These are phyloP conservation scores for Lepidocolaptes lacrymiger DNA, from an alignment of 2,797 vertebrate species.

Conservation along the genomic window DNA sequence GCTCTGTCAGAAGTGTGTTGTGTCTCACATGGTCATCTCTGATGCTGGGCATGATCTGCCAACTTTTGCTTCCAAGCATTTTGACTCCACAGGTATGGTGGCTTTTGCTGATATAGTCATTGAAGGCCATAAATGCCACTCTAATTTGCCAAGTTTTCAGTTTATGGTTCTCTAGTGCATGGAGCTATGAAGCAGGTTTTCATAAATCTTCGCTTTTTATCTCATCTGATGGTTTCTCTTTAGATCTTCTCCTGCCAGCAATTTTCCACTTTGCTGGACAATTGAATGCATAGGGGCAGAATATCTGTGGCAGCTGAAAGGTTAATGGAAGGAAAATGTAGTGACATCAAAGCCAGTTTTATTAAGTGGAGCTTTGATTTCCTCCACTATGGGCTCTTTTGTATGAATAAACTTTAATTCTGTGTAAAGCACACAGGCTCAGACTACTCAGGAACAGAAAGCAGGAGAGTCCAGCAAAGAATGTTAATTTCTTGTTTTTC, in stretches of 20 bases:
- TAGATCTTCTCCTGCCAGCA: constrained; percentile 31
- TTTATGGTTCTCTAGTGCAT: not conserved
- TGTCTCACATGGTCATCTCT: not conserved
- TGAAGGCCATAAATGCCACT: not conserved
- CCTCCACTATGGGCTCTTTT: constrained; percentile 30
- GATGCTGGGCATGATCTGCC: not conserved
- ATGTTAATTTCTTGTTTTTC: constrained; percentile 48
- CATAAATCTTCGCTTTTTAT: constrained; percentile 47
- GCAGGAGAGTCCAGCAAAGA: not conserved
- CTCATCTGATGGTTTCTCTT: not conserved
- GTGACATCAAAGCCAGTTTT: constrained; percentile 53
- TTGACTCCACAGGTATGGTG: not conserved
- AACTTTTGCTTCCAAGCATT: not conserved
- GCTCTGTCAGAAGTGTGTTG: not conserved
- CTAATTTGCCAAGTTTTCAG: constrained; percentile 3
- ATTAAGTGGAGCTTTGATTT: constrained; percentile 50
- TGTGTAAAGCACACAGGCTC: not conserved
- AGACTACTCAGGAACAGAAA: constrained; percentile 17
- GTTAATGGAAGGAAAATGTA: constrained; percentile 54
- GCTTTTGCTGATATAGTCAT: not conserved
- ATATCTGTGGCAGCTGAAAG: constrained; percentile 28
- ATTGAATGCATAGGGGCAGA: not conserved
- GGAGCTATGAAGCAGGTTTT: constrained; percentile 10
- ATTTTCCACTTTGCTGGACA: constrained; percentile 57
- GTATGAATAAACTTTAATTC: constrained; percentile 40